Evolutionary conservation across 2,113 vertebrate species (phyloP), one percentile per base, ranked within the genome.

Genomic region (Phainopepla nitens): DNA sequence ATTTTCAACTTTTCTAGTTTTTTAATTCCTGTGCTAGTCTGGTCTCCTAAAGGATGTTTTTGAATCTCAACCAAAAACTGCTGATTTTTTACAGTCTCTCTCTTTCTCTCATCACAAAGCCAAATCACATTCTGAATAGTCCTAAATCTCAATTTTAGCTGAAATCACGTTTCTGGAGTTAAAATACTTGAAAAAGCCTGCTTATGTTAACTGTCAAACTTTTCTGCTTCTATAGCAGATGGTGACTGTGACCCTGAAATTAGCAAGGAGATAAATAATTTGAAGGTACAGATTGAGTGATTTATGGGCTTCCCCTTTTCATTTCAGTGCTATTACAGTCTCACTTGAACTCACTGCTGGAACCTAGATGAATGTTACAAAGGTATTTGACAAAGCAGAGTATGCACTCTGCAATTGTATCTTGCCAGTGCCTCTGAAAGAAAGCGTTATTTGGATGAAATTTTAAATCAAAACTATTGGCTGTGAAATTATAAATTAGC

Each of bases 261-360:
- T 81, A 83, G 35, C 51, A 56, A 75, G 64, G 72, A 88, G 54
- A 62, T 13, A 64, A 81, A 35, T 70, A 86, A 73, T 81, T 81
- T 77, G 75, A 86, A 92, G 68, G 61, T 64, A 62, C 44, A 81
- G 75, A 96, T 68, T 76, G 79, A 94, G 61, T 96, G 96, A 97
- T 95, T 97, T 94, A 90, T 89, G 65, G 73, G 84, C 57, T 62
- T 91, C 78, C 89, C 51, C 84, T 97, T 97, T 95, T 95, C 90
- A 82, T 87, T 95, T 97, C 93, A 87, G 71, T 79, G 85, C 75
- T 82, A 21, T 93, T 95, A 69, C 53, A 70, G 23, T 49, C 90
- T 93, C 94, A 92, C 71, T 89, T 47, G 93, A 97, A 85, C 96
- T 87, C 90, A 68, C 58, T 92, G 58, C 77, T 94, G 45, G 92